A percentile compares a stretch with the other conserved stretches of the same genome.
Conservation (phyloP, 2,113 vertebrate species). For the Amazona guildingii region DNA sequence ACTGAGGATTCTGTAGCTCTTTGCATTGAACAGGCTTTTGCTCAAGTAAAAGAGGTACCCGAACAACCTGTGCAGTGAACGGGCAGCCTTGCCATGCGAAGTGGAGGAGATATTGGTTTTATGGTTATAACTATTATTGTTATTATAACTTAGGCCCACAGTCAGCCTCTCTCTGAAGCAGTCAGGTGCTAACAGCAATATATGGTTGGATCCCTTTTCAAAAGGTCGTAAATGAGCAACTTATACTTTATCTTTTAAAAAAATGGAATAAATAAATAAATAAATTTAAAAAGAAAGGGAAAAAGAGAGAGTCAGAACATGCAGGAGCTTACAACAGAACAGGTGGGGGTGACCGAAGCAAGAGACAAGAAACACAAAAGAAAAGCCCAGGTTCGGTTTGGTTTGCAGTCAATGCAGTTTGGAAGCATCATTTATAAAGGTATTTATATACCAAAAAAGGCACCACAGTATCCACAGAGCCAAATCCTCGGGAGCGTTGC, state of each 20-base stretch:
- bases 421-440: constrained; percentile 52
- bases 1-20: not conserved
- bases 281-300: not conserved
- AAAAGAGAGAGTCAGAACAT: not conserved
- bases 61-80: not conserved
- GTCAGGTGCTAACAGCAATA: constrained; percentile 35
- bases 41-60: constrained; percentile 14
- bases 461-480: constrained; percentile 53
- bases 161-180: constrained; percentile 38
- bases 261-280: constrained; percentile 44
- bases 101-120: constrained; percentile 13
- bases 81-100: constrained; percentile 57
- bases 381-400: constrained; percentile 48
- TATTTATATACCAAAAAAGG: constrained; percentile 63
- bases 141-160: not conserved
- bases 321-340: constrained; percentile 30
- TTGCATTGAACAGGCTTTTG: not conserved
- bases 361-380: constrained; percentile 37
- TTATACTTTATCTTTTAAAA: constrained; percentile 21
- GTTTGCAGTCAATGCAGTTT: constrained; percentile 50
- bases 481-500: constrained; percentile 55
- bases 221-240: constrained; percentile 59
- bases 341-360: constrained; percentile 38
- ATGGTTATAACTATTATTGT: not conserved
- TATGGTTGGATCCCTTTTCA: constrained; percentile 7